These are phyloP conservation scores for Heteropelma amictum DNA, from an alignment of 2,888 invertebrate species.

Conservation along the genomic window DNA sequence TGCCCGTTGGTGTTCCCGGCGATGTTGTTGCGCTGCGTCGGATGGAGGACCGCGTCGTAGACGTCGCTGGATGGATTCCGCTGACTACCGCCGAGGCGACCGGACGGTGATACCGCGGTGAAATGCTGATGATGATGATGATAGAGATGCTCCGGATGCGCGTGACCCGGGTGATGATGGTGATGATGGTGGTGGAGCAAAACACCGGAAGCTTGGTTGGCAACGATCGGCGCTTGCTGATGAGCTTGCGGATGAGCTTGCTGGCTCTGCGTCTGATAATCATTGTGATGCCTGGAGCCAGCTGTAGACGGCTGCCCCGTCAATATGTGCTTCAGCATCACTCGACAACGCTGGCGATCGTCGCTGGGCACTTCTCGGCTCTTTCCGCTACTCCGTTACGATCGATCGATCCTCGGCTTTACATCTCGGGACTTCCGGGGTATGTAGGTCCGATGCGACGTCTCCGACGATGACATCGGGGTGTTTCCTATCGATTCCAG, in stretches of 20 bases:
- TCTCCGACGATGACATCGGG: background rate
- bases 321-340: slow-evolving; percentile 87
- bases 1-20: slow-evolving; percentile 41
- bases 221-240: slow-evolving; percentile 8
- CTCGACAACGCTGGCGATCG: too few species aligned
- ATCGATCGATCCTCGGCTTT: background rate
- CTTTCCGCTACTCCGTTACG: too few species aligned
- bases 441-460: background rate
- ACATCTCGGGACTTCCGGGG: slow-evolving; percentile 8
- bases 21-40: slow-evolving; percentile 56
- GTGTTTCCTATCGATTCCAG: too few species aligned
- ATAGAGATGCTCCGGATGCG: slow-evolving; percentile 43
- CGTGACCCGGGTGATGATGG: slow-evolving; percentile 53
- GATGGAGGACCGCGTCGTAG: slow-evolving; percentile 70
- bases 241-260: slow-evolving; percentile 26
- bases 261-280: slow-evolving; percentile 64
- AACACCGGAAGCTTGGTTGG: slow-evolving; percentile 48
- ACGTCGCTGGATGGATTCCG: slow-evolving; percentile 66
- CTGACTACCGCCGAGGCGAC: slow-evolving; percentile 1
- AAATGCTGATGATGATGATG: slow-evolving; percentile 58
- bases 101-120: slow-evolving; percentile 42
- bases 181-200: slow-evolving; percentile 57
- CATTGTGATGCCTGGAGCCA: slow-evolving; percentile 78
- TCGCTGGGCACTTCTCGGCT: too few species aligned
- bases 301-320: slow-evolving; percentile 80